Base-by-base conservation (phyloP, 2,797 vertebrate species). In the Telmatherina bonti region DNA sequence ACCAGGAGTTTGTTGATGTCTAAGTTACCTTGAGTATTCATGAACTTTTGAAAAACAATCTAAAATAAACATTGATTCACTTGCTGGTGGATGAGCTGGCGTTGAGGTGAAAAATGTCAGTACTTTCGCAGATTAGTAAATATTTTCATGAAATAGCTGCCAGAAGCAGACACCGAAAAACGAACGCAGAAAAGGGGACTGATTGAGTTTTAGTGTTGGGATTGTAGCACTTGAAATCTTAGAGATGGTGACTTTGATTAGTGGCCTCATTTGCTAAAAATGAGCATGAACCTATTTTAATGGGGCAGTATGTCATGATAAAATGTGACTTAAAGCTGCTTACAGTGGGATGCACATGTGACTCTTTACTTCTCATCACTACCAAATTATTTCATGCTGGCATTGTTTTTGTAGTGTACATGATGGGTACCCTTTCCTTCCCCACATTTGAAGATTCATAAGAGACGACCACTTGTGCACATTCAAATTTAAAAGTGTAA, bases 1-100 rank as follows among this genome's bases (percentile, higher is more conserved):
- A 72, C 54, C 89, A 26, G 35, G 63, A 83, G 66, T 83, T 86
- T 81, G 74, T 92, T 77, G 51, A 70, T 83, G 89, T 92, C 72
- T 89, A 81, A 85, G 81, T 88, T 88, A 85, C 80, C 67, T 62
- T 85, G 69, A 84, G 76, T 89, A 78, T 88, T 82, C 66, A 81
- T 83, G 72, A 85, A 81, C 62, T 64, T 81, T 85, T 77, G 78
- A 84, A 91, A 85, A 86, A 56, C 74, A 81, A 70, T 66, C 81
- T 75, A 67, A 85, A 83, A 87, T 72, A 78, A 88, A 83, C 49
- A 57, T 35, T 30, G 66, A 85, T 78, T 71, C 66, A 83, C 62
- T 36, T 62, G 66, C 71, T 70, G 49, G 65, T 78, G 68, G 70
- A 61, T 54, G 65, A 85, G 73, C 59, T 24, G 73, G 35, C 69